These are phyloP conservation scores for Imbricaverruca yamaguchii DNA, from an alignment of 2,888 invertebrate species.

Conservation along the genomic window DNA sequence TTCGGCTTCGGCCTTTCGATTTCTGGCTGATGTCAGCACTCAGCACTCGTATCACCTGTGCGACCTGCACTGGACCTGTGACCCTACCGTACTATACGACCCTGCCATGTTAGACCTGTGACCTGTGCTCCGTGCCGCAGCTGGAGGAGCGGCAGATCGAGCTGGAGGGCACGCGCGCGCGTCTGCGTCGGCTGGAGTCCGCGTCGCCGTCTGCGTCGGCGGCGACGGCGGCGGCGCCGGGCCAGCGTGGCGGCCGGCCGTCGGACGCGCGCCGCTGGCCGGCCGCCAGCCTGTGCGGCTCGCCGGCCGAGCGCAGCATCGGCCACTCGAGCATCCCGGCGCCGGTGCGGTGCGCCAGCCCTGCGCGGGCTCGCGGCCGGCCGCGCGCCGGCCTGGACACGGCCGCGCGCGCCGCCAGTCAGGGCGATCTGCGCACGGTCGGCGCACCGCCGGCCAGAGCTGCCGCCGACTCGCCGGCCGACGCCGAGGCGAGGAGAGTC, in stretches of 20 bases:
- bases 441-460: background rate
- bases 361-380: background rate
- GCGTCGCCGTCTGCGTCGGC: background rate
- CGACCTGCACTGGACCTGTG: no score
- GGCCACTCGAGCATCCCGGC: background rate
- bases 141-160: background rate
- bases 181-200: background rate
- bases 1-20: no score
- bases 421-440: background rate
- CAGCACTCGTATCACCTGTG: no score
- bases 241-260: background rate
- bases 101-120: no score
- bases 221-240: background rate
- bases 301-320: background rate
- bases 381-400: background rate
- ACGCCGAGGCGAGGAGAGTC: background rate
- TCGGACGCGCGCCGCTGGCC: background rate
- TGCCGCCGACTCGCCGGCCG: background rate
- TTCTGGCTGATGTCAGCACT: no score
- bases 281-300: background rate
- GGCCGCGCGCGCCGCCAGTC: background rate
- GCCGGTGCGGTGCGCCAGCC: background rate
- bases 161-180: constrained; percentile 4
- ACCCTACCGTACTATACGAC: no score
- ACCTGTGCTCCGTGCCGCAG: background rate